Evolutionary conservation across 2,888 invertebrate species (phyloP).

Genomic region (Cremastinae sp.): DNA sequence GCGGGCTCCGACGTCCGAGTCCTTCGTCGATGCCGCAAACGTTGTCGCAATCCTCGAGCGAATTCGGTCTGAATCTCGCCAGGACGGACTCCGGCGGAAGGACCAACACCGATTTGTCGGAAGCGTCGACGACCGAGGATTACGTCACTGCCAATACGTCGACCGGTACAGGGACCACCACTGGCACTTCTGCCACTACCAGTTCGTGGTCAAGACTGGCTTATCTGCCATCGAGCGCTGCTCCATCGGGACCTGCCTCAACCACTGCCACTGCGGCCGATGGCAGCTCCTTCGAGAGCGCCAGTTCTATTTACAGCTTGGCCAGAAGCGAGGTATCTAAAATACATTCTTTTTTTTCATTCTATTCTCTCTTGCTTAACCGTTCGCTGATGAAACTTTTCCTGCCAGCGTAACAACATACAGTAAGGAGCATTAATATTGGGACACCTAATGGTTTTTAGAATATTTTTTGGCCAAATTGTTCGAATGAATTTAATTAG

Average conservation of each 20-base stretch:
- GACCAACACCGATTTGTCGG: slow-evolving; percentile 90
- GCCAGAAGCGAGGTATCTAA: slow-evolving; percentile 85
- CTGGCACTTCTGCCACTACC: slow-evolving; percentile 77
- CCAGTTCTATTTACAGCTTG: slow-evolving; percentile 89
- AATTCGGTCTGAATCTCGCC: slow-evolving; percentile 82
- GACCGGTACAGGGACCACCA: slow-evolving; percentile 82
- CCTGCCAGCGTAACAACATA: neutral
- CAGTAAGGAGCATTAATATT: too few relatives aligned
- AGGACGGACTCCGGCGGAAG: slow-evolving; percentile 88
- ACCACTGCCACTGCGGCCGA: slow-evolving; percentile 81
- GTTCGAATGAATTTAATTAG: too few relatives aligned
- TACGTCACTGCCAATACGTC: slow-evolving; percentile 90
- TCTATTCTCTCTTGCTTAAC: neutral
- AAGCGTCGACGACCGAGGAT: slow-evolving; percentile 93
- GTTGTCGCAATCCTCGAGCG: slow-evolving; percentile 78
- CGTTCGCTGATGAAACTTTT: neutral
- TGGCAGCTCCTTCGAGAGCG: slow-evolving; percentile 94
- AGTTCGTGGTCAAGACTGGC: slow-evolving; percentile 82
- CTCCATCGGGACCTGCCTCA: slow-evolving; percentile 72
- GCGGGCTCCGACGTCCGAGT: slow-evolving; percentile 75
- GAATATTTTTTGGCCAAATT: too few relatives aligned
- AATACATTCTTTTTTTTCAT: slow-evolving; percentile 1
- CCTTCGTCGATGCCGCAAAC: slow-evolving; percentile 75
- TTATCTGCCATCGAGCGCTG: slow-evolving; percentile 76
- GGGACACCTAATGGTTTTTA: too few relatives aligned